Percentiles rank a stretch among this genome's conserved stretches.
phyloP scores from a whole-genome alignment of 2,888 invertebrate species.

The Drepana falcataria region DNA sequence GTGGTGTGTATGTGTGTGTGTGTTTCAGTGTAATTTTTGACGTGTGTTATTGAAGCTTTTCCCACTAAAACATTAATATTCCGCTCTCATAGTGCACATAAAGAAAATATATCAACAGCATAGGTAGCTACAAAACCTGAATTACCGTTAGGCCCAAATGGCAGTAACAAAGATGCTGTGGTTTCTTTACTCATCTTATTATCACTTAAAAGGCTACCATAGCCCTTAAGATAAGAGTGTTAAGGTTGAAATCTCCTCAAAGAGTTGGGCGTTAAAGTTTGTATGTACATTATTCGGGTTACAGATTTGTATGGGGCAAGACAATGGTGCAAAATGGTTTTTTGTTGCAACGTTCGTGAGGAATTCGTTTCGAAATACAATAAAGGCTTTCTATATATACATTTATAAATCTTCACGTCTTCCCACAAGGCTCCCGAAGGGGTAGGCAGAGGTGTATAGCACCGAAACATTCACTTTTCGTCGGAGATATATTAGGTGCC shows the following conservation, averaged over 20 bases:
- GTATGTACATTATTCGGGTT: conserved; percentile 30
- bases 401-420: no score
- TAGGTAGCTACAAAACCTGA: conserved; percentile 43
- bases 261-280: conserved; percentile 1
- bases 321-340: conserved; percentile 41
- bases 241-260: conserved; percentile 14
- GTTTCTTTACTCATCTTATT: conserved; percentile 14
- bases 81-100: conserved; percentile 4
- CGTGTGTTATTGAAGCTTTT: not conserved
- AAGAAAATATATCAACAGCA: conserved; percentile 14
- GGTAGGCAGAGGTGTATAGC: no score
- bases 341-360: conserved; percentile 16
- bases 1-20: no score
- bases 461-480: no score
- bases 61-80: not conserved
- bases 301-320: conserved; percentile 29
- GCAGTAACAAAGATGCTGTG: conserved; percentile 54
- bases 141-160: conserved; percentile 59
- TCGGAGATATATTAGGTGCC: no score
- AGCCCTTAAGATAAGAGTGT: conserved; percentile 5
- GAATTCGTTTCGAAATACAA: conserved; percentile 6
- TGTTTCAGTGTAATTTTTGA: no score
- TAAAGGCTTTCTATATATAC: not conserved
- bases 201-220: not conserved
- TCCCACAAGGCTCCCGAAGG: no score